Base-by-base conservation (phyloP, 30 jellyfish, hydroid and myxozoan species). In the Turritopsis rubra region DNA sequence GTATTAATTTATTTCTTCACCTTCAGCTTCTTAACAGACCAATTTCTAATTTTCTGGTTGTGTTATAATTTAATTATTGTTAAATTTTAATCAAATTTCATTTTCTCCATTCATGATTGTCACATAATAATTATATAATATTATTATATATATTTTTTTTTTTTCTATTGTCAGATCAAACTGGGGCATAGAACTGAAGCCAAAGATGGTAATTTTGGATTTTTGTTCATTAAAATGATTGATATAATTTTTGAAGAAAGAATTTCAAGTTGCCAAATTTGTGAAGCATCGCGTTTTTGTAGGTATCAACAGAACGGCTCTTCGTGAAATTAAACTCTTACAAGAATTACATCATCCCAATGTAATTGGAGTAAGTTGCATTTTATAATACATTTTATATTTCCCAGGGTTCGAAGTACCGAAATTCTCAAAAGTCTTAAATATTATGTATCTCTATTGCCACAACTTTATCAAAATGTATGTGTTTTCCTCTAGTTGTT, bases 291-390 rank as follows among this genome's bases (percentile, higher is more conserved):
- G 17, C 66, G 9, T 74, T 0, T 19, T 76, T 60, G 5, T 52
- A 95, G 99, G 99, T 30, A 89, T 95, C 21, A 95, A 95, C 70
- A 70, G 97, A 83, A 89, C 99, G 75, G 99, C 99, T 5, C 80
- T 95, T 60, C 77, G 99, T 25, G 99, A 95, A 82, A 95, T 95
- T 54, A 95, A 95, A 82, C 86, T 90, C 1, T 74, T 95, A 79
- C 97, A 90, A 81, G 97, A 95, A 75, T 66, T 95, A 1, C 82
- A 92, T 31, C 99, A 95, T 84, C 85, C 84, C n/a, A 95, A 95
- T 81, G 84, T 95, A 0, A 87, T 95, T 75, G 95, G 97, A 31
- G 99, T 95, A 24, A 68, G 30, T 68, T 60, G 19, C 0, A 60
- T 23, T 60, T 18, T 0, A 60, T 18, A 60, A 60, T 60, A 23